Evolutionary conservation across 2,113 vertebrate species (phyloP), one percentile per base, ranked within the genome.

Genomic region (Callaeas wilsoni): DNA sequence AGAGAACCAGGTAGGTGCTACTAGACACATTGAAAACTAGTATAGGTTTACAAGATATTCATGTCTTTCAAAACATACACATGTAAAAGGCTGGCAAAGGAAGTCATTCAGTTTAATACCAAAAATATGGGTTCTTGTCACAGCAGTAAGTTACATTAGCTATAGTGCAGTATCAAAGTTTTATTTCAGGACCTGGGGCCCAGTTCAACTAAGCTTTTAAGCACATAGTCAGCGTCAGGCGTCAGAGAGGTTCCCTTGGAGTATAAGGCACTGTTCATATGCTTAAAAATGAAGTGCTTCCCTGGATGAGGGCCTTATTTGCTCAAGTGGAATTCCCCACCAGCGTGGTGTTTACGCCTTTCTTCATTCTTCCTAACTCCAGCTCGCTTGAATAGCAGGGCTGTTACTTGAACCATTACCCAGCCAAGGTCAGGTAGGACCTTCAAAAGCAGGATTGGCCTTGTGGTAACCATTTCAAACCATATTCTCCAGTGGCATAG

Each of bases 1-100:
- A 98, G 91, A 98, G 98, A 98, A 98, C 97, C 98, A 98, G 98
- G 98, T 98, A 98, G 98, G 97, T 98, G 97, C 98, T 98, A 98
- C 97, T 98, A 98, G 97, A 98, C 97, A 98, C 97, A 98, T 97
- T 98, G 98, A 98, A 96, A 98, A 98, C 96, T 98, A 98, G 98
- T 97, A 98, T 98, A 98, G 98, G 97, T 98, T 98, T 98, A 97
- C 97, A 98, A 98, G 96, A 97, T 97, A 97, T 96, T 98, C 97
- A 98, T 97, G 96, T 96, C 95, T 98, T 98, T 98, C 97, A 95
- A 97, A 95, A 78, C 96, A 97, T 97, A 97, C 90, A 95, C 91
- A 91, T 96, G 92, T 95, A 93, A 97, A 97, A 98, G 88, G 93
- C 91, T 97, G 95, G 96, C 89, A 96, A 98, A 97, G 94, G 94